Evolutionary conservation across 92 coral and sea anemone genomes (phyloP).

Genomic region (Siderastrea radians): DNA sequence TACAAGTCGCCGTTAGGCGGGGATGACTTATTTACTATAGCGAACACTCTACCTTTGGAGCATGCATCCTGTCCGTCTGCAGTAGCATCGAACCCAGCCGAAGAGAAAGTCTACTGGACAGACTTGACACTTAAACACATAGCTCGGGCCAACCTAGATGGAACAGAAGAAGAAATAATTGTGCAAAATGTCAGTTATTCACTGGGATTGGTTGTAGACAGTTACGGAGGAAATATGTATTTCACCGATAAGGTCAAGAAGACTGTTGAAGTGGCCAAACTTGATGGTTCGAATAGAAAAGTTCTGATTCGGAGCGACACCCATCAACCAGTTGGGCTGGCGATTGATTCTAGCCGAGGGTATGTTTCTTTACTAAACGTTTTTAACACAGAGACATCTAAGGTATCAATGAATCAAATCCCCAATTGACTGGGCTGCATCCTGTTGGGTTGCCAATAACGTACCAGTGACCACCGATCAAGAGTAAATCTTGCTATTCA

Average conservation of each 20-base stretch:
- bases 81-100: constrained; percentile 67
- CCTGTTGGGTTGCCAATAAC: too few species aligned
- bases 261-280: constrained; percentile 73
- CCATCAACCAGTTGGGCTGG: constrained; percentile 67
- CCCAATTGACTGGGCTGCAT: too few species aligned
- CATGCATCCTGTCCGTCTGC: constrained; percentile 64
- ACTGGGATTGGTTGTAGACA: constrained; percentile 79
- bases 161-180: constrained; percentile 70
- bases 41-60: constrained; percentile 35
- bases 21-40: constrained; percentile 9
- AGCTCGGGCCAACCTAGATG: constrained; percentile 78
- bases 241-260: constrained; percentile 61
- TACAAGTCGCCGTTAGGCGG: constrained; percentile 38
- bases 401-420: too few species aligned
- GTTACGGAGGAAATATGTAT: constrained; percentile 68
- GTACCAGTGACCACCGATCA: too few species aligned
- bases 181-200: constrained; percentile 50
- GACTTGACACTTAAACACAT: constrained; percentile 63
- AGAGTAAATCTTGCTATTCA: too few species aligned
- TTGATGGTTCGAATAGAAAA: constrained; percentile 71
- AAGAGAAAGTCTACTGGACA: constrained; percentile 82
- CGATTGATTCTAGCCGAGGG: constrained; percentile 73
- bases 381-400: too few species aligned
- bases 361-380: constrained; percentile 2
- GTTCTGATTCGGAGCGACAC: constrained; percentile 37